Evolutionary conservation across 2,888 invertebrate species (phyloP).

Genomic region (Dryococelus australis): DNA sequence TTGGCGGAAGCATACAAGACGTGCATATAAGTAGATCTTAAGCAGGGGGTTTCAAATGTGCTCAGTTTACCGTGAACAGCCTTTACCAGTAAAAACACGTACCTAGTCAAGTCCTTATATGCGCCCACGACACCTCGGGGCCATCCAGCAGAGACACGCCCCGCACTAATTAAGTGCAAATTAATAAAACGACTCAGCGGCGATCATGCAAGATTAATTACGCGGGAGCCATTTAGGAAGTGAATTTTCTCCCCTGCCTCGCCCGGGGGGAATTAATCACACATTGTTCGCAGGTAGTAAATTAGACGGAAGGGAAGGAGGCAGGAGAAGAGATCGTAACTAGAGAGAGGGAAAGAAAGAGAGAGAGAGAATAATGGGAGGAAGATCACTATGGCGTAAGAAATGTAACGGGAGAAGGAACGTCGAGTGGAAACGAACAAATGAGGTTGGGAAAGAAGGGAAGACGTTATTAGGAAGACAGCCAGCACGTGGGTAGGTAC

Average conservation of each 20-base stretch:
- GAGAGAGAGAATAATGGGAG: background rate
- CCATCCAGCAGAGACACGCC: background rate
- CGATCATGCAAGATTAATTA: background rate
- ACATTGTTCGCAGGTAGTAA: conserved; percentile 16
- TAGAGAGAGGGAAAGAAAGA: background rate
- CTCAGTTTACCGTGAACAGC: too few species aligned
- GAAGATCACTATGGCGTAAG: background rate
- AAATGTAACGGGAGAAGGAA: background rate
- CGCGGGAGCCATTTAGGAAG: conserved; percentile 8
- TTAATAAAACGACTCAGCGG: background rate
- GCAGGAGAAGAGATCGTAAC: background rate
- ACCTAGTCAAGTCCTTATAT: too few species aligned
- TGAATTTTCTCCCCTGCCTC: conserved; percentile 23
- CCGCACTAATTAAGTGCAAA: background rate
- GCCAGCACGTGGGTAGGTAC: too few species aligned
- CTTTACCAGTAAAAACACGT: too few species aligned
- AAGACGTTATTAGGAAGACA: too few species aligned
- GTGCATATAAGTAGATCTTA: too few species aligned
- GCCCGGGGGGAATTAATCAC: conserved; percentile 8
- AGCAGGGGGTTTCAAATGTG: too few species aligned
- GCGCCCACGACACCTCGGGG: background rate
- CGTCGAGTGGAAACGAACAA: background rate
- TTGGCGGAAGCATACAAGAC: too few species aligned
- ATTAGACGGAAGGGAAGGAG: background rate
- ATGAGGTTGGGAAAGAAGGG: background rate